These are phyloP conservation scores for Caenorhabditis sulstoni DNA, from an alignment of 2,888 invertebrate species.

Conservation along the genomic window DNA sequence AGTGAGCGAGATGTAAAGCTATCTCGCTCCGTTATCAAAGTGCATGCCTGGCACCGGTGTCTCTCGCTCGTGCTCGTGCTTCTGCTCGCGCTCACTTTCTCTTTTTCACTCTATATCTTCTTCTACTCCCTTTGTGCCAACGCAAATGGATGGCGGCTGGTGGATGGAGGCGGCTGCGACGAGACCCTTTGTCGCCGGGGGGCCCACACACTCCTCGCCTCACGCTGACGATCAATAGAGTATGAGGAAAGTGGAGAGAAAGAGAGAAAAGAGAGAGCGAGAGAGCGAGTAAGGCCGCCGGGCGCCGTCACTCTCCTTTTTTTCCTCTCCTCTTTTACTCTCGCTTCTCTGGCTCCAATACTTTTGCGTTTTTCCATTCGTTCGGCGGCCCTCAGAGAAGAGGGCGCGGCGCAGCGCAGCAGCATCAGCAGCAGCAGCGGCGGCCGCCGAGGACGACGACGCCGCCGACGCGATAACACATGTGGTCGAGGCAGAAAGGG, in stretches of 20 bases:
- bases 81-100: neutral
- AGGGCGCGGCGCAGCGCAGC: neutral
- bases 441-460: no score
- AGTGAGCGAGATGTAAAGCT: neutral
- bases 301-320: neutral
- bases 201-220: no score
- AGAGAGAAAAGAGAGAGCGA: neutral
- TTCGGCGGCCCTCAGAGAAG: slow-evolving; percentile 14
- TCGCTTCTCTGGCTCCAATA: slow-evolving; percentile 10
- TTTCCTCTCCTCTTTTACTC: slow-evolving; percentile 11
- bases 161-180: slow-evolving; percentile 2
- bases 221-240: slow-evolving; percentile 46
- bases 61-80: neutral
- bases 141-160: neutral
- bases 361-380: neutral
- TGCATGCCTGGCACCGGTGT: neutral
- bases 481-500: slow-evolving; percentile 4
- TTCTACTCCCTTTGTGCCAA: neutral
- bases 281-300: neutral
- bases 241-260: neutral
- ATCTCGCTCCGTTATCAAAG: no score
- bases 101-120: no score
- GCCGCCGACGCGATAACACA: slow-evolving; percentile 18
- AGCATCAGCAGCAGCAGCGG: no score
- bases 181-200: slow-evolving; percentile 22